These are phyloP conservation scores for Ageneiosus marmoratus DNA, from an alignment of 2,113 vertebrate genomes.

Conservation along the genomic window DNA sequence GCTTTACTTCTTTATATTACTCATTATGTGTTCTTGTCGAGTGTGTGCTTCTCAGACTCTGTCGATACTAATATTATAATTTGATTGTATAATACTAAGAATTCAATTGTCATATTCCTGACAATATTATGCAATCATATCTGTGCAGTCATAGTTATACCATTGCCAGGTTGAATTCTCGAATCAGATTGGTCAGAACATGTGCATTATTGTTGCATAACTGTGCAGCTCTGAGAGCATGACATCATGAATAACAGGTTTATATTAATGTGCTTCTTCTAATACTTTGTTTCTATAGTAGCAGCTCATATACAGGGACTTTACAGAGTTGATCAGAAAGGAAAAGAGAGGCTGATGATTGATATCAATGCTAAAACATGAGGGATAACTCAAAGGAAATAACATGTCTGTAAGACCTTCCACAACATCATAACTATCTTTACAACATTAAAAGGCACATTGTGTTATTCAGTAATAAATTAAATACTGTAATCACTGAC, in stretches of 20 bases:
- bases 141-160: not conserved
- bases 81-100: not conserved
- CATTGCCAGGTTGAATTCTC: not conserved
- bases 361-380: not conserved
- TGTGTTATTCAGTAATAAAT: not conserved
- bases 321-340: not conserved
- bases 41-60: not conserved
- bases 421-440: not conserved
- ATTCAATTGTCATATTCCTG: not conserved
- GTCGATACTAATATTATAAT: not conserved
- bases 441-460: not conserved
- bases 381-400: not conserved
- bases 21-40: not conserved
- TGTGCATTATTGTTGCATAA: not conserved
- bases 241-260: not conserved
- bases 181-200: not conserved
- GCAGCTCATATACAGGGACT: not conserved
- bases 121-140: not conserved
- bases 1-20: not conserved
- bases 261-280: not conserved
- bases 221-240: not conserved
- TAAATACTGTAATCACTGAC: too few relatives aligned
- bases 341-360: not conserved
- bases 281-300: not conserved
- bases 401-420: not conserved